Base-by-base conservation (phyloP, 1,140 invertebrate species). In the Drosophila obscura region DNA sequence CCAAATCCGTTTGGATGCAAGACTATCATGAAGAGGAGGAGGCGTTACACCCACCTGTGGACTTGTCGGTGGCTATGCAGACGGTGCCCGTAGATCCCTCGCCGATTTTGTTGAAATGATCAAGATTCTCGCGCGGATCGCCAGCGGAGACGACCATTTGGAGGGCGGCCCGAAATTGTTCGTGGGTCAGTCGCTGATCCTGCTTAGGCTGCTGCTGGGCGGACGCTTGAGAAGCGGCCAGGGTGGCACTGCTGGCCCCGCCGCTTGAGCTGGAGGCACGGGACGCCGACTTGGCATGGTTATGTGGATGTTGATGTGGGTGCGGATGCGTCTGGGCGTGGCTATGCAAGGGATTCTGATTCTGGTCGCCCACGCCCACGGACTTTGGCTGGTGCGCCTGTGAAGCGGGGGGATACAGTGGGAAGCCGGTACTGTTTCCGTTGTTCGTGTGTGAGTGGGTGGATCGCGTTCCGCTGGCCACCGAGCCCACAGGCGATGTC, bases 11-110 rank as follows among this genome's bases (percentile, higher is more conserved):
- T n/a, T 28, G 5, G 0, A 9, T 1, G 15, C 9, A 11, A n/a
- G 19, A 41, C n/a, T 28, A 24, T 13, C 13, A 11, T 4, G 5
- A 4, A 11, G 9, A 13, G 9, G 5, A 2, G 19, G 11, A 2
- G 8, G n/a, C 5, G 5, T 22, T 1, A 0, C 26, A 53, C 67
- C 59, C 48, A 90, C 91, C 95, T 22, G 96, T 96, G 28, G 93
- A 95, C 73, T 95, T 95, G 80, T 98, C 97, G 0, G 95, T 96
- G 13, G 98, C 98, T 73, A 98, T 98, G 90, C 98, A 99, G 19
- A 99, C 99, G 19, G 98, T 98, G 41, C 98, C 98, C 0, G 99
- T 99, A 49, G 98, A 99, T 11, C 99, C 99, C 93, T 99, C 98
- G 1, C 99, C 99, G 79, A 99, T 99, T 93, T 99, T 99, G 44